phyloP scores from a whole-genome alignment of 2,113 vertebrate species.

The Heptranchias perlo region DNA sequence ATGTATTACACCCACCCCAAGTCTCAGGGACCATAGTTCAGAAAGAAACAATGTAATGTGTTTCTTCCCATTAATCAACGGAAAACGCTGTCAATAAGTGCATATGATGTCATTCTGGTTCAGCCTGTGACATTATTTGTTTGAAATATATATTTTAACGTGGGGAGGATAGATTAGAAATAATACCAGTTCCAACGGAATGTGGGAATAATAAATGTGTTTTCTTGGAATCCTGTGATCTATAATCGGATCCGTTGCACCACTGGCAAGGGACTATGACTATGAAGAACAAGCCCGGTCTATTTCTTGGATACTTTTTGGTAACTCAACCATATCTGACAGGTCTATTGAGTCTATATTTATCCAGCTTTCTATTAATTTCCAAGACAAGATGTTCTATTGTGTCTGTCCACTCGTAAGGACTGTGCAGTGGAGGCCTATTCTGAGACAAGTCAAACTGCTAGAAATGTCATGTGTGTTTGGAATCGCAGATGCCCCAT shows the following conservation, averaged over 20 bases:
- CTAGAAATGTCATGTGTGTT: background rate
- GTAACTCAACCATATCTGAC: background rate
- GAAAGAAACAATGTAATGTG: background rate
- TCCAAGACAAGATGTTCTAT: background rate
- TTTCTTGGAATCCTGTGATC: background rate
- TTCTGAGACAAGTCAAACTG: background rate
- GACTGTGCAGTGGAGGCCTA: background rate
- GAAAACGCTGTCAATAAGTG: background rate
- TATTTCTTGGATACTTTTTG: background rate
- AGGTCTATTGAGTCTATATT: background rate
- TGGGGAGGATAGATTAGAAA: background rate
- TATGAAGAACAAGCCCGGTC: background rate
- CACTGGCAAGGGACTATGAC: background rate
- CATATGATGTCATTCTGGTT: background rate
- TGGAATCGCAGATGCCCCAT: background rate
- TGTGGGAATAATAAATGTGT: background rate
- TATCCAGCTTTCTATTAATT: background rate
- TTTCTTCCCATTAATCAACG: background rate
- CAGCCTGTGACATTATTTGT: background rate
- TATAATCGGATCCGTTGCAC: background rate
- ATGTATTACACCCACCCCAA: background rate
- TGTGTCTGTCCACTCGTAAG: background rate
- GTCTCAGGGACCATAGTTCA: background rate
- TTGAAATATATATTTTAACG: background rate
- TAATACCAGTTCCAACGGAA: background rate